Base-by-base conservation (phyloP, 2,888 invertebrate species). In the Panzeria rudis region DNA sequence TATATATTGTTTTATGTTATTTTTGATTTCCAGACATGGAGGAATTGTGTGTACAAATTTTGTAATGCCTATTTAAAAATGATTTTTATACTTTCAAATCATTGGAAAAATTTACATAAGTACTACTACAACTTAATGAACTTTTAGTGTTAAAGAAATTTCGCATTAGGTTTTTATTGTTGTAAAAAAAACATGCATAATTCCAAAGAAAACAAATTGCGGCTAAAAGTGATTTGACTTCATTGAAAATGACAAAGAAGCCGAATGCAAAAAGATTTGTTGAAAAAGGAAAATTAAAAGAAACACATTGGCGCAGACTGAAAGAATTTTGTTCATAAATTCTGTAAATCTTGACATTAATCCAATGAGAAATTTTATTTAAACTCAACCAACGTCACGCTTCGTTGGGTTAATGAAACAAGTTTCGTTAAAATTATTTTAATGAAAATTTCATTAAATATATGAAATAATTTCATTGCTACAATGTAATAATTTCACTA, bases 71-170 rank as follows among this genome's bases (percentile, higher is more conserved):
- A 23, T 47, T 73, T 15, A 47, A 73, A 62, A 50, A 15, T 44
- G 11, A 47, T 61, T 73, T 72, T 61, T 35, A 35, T 73, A 50
- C 61, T 50, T 62, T 73, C 50, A 62, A 73, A 59, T 72, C 20
- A 29, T n/a, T 13, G 61, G 3, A 35, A n/a, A 61, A 50, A 35
- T 35, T 52, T 69, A 38, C 32, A 69, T 35, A 68, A 68, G 20
- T 44, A 25, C 32, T 15, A 3, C 15, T n/a, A 52, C 25, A 52
- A 38, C 15, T 52, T 23, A 52, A 38, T 69, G 52, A 69, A 52
- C 52, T 69, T 52, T 47, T 5, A n/a, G n/a, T 66, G 29, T 66
- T 66, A 47, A 44, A 66, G 13, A 41, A 47, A 66, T 29, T 66
- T 1, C 9, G 41, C 7, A 66, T 25, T 20, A 11, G 1, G 11